Base-by-base conservation (phyloP, 1,140 invertebrate species). In the Bombus picipes region DNA sequence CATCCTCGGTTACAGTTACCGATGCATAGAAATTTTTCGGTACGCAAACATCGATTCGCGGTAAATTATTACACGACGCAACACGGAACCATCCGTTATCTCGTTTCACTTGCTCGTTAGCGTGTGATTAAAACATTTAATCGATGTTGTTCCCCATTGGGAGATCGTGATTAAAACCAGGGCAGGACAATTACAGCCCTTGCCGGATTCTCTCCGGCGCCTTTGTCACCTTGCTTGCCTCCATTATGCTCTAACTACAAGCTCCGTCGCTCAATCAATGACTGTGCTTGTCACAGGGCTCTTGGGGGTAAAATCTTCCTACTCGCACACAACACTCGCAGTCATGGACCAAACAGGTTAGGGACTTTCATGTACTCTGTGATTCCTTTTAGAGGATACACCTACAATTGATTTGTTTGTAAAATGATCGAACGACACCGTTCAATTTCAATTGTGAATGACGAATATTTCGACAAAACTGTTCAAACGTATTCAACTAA, bases 41-140 rank as follows among this genome's bases (percentile, higher is more conserved):
- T 15, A 0, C n/a, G 62, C 62, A 4, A 53, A 22, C 59, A 41
- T 76, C 59, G 73, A 68, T n/a, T 34, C n/a, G 22, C 12, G 25
- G 15, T 3, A 41, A 83, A 83, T 83, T 83, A 83, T 83, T 65
- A 15, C n/a, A 32, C 6, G 8, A 37, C 12, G 34, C 28, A 47
- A 32, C 62, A 22, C 18, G 41, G 34, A 32, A 25, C 15, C 22
- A 41, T 22, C 68, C 43, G 78, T 80, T 80, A 80, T 71, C 78
- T 57, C 78, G 78, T 71, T 80, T 57, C 79, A 70, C n/a, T 72
- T 9, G 66, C 73, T 77, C 73, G 81, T 83, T 83, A 83, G 65
- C 59, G 73, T 68, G 41, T 68, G 62, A 83, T 83, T 68, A 83
- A 83, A 83, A 83, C 76, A 74, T 83, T 83, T 77, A 83, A 77